A percentile compares a stretch with the other conserved stretches of the same genome.
Evolutionary conservation across 2,113 vertebrate genomes (phyloP).

Genomic region (Mohoua ochrocephala): DNA sequence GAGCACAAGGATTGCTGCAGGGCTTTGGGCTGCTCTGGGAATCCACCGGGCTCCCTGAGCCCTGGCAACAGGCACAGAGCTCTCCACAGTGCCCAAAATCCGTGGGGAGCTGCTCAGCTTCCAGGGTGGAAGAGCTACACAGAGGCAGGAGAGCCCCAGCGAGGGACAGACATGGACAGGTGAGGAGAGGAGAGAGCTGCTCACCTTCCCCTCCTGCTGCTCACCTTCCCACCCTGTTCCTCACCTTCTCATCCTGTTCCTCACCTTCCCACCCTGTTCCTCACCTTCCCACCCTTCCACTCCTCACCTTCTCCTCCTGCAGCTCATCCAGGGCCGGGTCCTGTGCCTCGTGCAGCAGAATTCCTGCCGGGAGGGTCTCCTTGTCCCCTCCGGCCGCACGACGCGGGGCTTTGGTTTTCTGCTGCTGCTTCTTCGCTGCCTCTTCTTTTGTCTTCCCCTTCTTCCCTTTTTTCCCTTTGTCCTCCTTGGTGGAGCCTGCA

Average conservation of each 20-base stretch:
- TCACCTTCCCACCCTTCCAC: constrained; percentile 85
- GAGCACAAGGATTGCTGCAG: background rate
- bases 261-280: background rate
- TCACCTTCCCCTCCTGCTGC: background rate
- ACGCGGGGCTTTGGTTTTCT: constrained; percentile 68
- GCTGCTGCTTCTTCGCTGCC: constrained; percentile 68
- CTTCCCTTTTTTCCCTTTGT: constrained; percentile 86
- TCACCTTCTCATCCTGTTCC: constrained; percentile 82
- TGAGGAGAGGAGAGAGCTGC: background rate
- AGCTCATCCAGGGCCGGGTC: constrained; percentile 69
- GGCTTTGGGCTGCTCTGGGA: background rate
- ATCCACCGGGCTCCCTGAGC: accelerated
- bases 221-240: constrained; percentile 61
- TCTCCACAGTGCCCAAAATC: background rate
- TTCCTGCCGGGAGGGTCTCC: background rate
- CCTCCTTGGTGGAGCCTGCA: constrained; percentile 85
- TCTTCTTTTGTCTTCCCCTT: constrained; percentile 87
- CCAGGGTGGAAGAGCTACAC: background rate
- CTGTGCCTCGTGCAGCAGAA: constrained; percentile 50
- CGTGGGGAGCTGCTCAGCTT: background rate
- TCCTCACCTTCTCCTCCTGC: background rate
- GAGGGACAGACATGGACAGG: background rate
- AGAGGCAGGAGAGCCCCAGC: background rate
- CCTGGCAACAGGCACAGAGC: accelerated
- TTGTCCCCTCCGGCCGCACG: constrained; percentile 13